Evolutionary conservation across 2,113 vertebrate genomes (phyloP), one percentile per base, ranked within the genome.

Genomic region (Alaudala cheleensis): DNA sequence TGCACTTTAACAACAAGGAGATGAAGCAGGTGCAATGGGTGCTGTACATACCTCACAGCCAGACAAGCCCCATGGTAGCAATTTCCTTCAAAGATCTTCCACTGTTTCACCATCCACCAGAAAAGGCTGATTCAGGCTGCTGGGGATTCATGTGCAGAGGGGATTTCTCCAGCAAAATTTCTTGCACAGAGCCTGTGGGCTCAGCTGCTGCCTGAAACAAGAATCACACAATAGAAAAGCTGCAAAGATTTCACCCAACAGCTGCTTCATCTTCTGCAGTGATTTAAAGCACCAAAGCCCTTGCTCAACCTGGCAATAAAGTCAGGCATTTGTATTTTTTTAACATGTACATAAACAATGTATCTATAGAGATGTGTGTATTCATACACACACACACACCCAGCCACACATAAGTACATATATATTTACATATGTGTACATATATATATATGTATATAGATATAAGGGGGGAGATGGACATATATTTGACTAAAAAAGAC

Each of bases 181-280:
- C 72, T 31, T 70, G 31, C 23, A 29, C 12, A 25, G 58, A 40
- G 31, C 37, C 37, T 28, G 31, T 57, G 60, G 57, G 18, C 50
- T 91, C 85, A 74, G 90, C 69, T 92, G 64, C 76, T 94, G 57
- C 47, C 57, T 73, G 53, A 72, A 92, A 73, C 14, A 64, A 62
- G 77, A 19, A 31, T 49, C 67, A 77, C 16, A 26, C 22, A 5
- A 57, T 39, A 44, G 42, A 81, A 87, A 74, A 91, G 47, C 56
- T 58, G 56, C 65, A 93, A 24, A 77, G 60, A 80, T 84, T n/a
- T 79, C 39, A 71, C n/a, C n/a, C 22, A 67, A 31, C 5, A 50
- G 61, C 77, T 14, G 22, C 45, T 89, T 45, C 33, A 65, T 49
- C 50, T 77, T 86, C 64, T 51, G 50, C 14, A 17, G n/a, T 14